phyloP scores from a whole-genome alignment of 1,140 invertebrate genomes.

The Panonychus citri region DNA sequence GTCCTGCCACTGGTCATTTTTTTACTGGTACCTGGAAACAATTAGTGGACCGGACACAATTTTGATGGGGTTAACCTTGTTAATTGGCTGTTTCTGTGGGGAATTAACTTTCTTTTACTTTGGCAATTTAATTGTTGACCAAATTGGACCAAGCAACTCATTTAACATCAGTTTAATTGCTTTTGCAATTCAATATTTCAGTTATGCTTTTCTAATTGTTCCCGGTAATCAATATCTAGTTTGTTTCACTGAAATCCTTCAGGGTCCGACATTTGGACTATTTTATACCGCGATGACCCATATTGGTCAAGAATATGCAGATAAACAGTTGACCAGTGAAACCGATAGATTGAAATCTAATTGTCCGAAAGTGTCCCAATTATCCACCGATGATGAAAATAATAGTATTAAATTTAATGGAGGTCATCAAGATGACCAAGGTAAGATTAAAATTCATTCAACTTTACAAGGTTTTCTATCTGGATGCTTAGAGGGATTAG shows the following conservation, averaged over 20 bases:
- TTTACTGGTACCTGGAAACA: constrained; percentile 26
- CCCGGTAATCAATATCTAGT: constrained; percentile 49
- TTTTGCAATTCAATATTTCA: constrained; percentile 46
- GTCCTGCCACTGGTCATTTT: constrained; percentile 62
- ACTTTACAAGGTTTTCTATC: background rate
- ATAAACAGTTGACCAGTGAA: background rate
- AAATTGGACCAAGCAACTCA: constrained; percentile 52
- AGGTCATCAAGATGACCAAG: background rate
- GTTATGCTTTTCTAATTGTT: constrained; percentile 39
- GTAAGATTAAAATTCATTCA: background rate
- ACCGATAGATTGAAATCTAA: background rate
- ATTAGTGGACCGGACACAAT: constrained; percentile 28
- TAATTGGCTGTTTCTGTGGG: constrained; percentile 58
- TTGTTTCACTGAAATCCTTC: constrained; percentile 56
- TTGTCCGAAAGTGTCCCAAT: no score
- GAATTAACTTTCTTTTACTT: constrained; percentile 70
- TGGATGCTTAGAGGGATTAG: background rate
- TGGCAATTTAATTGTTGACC: constrained; percentile 50
- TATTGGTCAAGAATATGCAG: constrained; percentile 6
- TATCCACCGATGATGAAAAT: no score
- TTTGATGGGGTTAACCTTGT: constrained; percentile 48
- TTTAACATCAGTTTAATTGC: constrained; percentile 50
- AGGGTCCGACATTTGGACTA: constrained; percentile 65
- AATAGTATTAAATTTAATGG: no score
- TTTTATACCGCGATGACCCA: constrained; percentile 59